Percentiles rank a stretch among this genome's conserved stretches.
Evolutionary conservation across 1,140 invertebrate species (phyloP).

Genomic region (Pachypsylla venusta): DNA sequence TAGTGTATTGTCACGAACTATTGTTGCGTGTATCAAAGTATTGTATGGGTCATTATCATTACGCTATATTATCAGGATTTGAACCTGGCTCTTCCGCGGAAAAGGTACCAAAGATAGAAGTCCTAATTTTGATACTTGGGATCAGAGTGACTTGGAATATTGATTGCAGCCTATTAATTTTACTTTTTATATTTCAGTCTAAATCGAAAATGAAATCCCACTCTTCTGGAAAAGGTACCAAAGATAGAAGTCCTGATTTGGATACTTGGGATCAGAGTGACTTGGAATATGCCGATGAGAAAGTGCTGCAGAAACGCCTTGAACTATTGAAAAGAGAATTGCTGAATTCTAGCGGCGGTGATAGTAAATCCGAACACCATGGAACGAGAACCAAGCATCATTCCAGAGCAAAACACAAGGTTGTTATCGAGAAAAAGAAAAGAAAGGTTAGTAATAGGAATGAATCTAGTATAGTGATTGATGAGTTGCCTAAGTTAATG

Average conservation of each 20-base stretch:
- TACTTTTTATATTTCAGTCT: not conserved
- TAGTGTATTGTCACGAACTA: not conserved
- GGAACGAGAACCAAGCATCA: not conserved
- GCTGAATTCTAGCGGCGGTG: conserved; percentile 25
- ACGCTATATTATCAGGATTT: not conserved
- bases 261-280: conserved; percentile 61
- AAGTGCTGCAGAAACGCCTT: conserved; percentile 57
- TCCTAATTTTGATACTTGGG: too few species aligned
- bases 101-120: too few species aligned
- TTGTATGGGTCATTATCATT: not conserved
- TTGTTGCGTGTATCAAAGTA: not conserved
- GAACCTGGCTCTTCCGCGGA: too few species aligned
- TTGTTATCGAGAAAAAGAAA: not conserved
- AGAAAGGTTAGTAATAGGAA: conserved; percentile 2
- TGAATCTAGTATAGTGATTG: too few species aligned
- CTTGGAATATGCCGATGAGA: conserved; percentile 67
- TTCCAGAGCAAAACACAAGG: not conserved
- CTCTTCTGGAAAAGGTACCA: conserved; percentile 9
- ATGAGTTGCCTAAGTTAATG: too few species aligned
- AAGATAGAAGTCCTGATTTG: conserved; percentile 40
- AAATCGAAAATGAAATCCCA: conserved; percentile 4
- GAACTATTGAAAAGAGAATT: conserved; percentile 60
- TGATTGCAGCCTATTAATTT: not conserved
- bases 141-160: not conserved
- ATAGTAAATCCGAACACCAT: not conserved